Conservation (phyloP, 2,888 invertebrate species). For the Hoplodrina blanda region DNA sequence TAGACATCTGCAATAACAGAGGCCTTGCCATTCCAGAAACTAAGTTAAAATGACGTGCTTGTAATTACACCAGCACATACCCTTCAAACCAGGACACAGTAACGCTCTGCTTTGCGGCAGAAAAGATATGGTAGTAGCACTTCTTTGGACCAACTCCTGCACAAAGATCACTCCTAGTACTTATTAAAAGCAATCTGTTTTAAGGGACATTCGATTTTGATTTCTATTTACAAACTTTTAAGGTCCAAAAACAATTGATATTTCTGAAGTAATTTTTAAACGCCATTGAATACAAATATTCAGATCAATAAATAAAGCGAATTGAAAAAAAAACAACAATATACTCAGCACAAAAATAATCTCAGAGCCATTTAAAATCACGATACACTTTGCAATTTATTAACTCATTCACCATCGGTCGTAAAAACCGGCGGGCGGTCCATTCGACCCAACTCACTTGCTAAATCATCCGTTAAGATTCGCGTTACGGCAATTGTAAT, state of each 20-base stretch:
- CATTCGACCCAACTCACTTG: constrained; percentile 74
- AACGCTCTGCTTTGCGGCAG: too few species aligned
- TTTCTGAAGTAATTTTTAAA: neutral
- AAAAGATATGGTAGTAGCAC: too few species aligned
- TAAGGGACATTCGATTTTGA: neutral
- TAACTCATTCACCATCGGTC: constrained; percentile 59
- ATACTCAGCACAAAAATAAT: constrained; percentile 36
- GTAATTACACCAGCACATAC: too few species aligned
- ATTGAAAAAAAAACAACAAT: constrained; percentile 43
- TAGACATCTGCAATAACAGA: too few species aligned
- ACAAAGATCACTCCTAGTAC: too few species aligned
- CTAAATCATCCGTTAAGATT: constrained; percentile 78
- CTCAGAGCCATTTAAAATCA: constrained; percentile 48
- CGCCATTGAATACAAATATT: constrained; percentile 6
- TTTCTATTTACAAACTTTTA: neutral
- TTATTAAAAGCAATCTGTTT: too few species aligned
- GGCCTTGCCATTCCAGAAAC: too few species aligned
- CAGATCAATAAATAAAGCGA: neutral
- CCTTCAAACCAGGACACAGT: too few species aligned
- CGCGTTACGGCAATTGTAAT: constrained; percentile 77
- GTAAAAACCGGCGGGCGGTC: constrained; percentile 66
- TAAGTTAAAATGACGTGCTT: too few species aligned
- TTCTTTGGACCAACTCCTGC: too few species aligned
- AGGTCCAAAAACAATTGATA: neutral
- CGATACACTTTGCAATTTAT: constrained; percentile 59